Evolutionary conservation across 2,113 vertebrate species (phyloP), one percentile per base, ranked within the genome.

Genomic region (Tetraodon nigroviridis): DNA sequence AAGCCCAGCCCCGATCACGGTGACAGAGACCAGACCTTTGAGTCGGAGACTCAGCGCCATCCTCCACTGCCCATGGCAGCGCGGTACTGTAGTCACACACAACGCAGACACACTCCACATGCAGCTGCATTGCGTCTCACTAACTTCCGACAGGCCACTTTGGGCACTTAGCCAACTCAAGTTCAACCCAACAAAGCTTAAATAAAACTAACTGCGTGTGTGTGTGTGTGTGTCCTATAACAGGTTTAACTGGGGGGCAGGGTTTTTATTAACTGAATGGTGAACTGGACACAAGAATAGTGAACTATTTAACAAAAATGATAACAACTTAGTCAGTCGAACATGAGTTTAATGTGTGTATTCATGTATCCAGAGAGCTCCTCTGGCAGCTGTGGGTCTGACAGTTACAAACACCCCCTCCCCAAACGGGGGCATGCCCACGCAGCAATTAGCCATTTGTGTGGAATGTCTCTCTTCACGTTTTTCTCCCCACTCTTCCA

Each of bases 41-140:
- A 64, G 58, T 75, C 57, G 65, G 55, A 71, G 73, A 52, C 53
- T 53, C 51, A 50, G 66, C 55, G 52, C 55, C 69, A 69, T 78
- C 59, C 60, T 54, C 14, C 29, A 22, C 48, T 61, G 15, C 58
- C 57, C 67, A 37, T 8, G 8, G 32, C 32, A 37, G 32, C 32
- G 10, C 32, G 32, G 32, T 37, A 11, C 32, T 67, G 65, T 61
- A 55, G 37, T 6, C 3, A 42, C 57, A 81, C 57, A 49, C 44
- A 46, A 46, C 44, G 7, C 64, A 71, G 54, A 64, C 50, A 81
- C 73, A 68, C 67, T 70, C 47, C 1, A 56, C 66, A 66, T 56
- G 80, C 92, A 94, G 92, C 93, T 94, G 90, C 70, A 87, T 74
- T 64, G 45, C 83, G 75, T 94, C 92, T 89, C 81, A 75, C 77